Evolutionary conservation across 35 echinoderm and acorn worm species (phyloP), one percentile per base, ranked within the genome.

Genomic region (Heliocidaris tuberculata): DNA sequence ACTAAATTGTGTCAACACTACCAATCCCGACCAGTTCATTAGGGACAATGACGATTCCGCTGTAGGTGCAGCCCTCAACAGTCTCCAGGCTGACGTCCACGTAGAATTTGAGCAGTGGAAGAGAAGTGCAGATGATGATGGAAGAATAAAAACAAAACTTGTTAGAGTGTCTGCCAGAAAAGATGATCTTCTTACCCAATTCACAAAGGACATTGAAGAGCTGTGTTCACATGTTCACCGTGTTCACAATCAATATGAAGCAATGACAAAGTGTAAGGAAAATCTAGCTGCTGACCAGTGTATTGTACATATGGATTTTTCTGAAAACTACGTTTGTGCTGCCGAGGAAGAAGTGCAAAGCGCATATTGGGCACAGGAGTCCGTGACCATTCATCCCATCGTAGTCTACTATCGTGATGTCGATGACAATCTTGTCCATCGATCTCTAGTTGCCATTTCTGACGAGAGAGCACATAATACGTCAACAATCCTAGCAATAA

Each of bases 221-320:
- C 86, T 94, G 27, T 7, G 94, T 19, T 85, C 29, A n/a, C 60
- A 94, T 86, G 94, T 94, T 86, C 94, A 48, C 30, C 94, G 2
- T 48, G 71, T 56, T 94, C 85, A 90, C 48, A 88, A 52, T 31
- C 94, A 95, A 35, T 95, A 90, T 49, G 78, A 52, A 47, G 86
- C 94, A 5, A 56, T 95, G 13, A 47, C 85, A 47, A 90, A 90
- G 87, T 90, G 85, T 50, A 95, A 90, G 86, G 49, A 56, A 90
- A 49, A 88, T 60, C 86, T 95, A 24, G 47, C 94, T 24, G 31
- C 49, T 9, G 86, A 90, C 29, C 48, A 89, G 0, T 88, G 85
- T 85, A 89, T 96, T 48, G 71, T 97, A 27, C 95, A 97, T 21
- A 97, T 95, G 97, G 95, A 97, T 61, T 95, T 97, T 94, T 78